phyloP scores from a whole-genome alignment of 1,140 invertebrate genomes.

The Orius insidiosus region DNA sequence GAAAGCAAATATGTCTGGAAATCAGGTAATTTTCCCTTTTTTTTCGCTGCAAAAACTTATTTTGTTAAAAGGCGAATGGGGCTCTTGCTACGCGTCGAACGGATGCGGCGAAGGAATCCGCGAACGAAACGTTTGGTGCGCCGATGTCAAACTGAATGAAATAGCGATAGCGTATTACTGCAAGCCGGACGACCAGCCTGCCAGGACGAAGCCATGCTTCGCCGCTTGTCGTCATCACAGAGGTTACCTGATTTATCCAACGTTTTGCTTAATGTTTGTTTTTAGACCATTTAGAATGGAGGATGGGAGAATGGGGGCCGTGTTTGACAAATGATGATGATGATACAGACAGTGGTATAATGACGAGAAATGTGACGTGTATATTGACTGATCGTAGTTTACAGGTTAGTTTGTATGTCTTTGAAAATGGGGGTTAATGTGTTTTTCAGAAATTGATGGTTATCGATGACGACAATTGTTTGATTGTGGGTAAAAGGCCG shows the following conservation, averaged over 20 bases:
- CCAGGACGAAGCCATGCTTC: slow-evolving; percentile 17
- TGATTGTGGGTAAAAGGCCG: slow-evolving; percentile 21
- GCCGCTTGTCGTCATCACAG: slow-evolving; percentile 20
- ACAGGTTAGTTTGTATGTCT: neutral
- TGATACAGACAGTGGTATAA: slow-evolving; percentile 17
- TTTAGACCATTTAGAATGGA: slow-evolving; percentile 24
- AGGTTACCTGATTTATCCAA: slow-evolving; percentile 13
- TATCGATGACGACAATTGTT: slow-evolving; percentile 24
- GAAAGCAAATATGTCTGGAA: too few relatives aligned
- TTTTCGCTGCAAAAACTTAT: too few relatives aligned
- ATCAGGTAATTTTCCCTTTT: too few relatives aligned
- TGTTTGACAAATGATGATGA: slow-evolving; percentile 16
- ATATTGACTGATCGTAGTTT: slow-evolving; percentile 20
- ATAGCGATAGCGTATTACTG: slow-evolving; percentile 13
- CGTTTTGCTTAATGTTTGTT: neutral
- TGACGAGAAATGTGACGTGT: slow-evolving; percentile 23
- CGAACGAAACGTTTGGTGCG: slow-evolving; percentile 17
- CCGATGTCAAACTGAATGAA: slow-evolving; percentile 11
- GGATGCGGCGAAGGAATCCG: slow-evolving; percentile 18
- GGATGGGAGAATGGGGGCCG: slow-evolving; percentile 23
- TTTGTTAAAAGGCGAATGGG: slow-evolving; percentile 18
- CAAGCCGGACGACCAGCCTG: slow-evolving; percentile 13
- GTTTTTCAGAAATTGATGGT: slow-evolving; percentile 18
- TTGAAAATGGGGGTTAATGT: too few relatives aligned
- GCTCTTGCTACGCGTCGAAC: slow-evolving; percentile 16